Evolutionary conservation across 2,888 invertebrate species (phyloP).

Genomic region (Prosopocoilus inquinatus): DNA sequence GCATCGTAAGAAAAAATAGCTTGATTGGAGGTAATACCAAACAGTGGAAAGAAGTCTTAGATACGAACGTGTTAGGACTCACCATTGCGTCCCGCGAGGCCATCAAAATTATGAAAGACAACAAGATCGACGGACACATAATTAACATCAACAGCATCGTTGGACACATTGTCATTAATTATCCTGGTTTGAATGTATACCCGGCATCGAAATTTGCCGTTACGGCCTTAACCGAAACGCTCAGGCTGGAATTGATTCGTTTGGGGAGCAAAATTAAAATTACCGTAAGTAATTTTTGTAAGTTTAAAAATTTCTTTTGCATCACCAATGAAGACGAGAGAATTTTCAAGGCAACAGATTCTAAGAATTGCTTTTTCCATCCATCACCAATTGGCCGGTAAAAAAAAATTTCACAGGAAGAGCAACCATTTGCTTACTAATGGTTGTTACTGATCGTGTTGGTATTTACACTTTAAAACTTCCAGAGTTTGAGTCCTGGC

Average conservation of each 20-base stretch:
- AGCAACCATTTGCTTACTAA: too few relatives aligned
- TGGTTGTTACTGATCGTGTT: not conserved
- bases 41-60: constrained; percentile 8
- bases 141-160: constrained; percentile 14
- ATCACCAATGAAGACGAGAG: too few relatives aligned
- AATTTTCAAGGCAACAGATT: too few relatives aligned
- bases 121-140: constrained; percentile 12
- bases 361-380: too few relatives aligned
- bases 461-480: not conserved
- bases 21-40: constrained; percentile 7
- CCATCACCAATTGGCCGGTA: too few relatives aligned
- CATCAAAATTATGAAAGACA: constrained; percentile 10
- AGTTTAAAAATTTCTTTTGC: too few relatives aligned
- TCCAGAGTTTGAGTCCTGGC: constrained; percentile 3
- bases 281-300: constrained; percentile 4
- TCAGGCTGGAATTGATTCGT: constrained; percentile 4
- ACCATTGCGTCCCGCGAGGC: constrained; percentile 9
- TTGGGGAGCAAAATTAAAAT: constrained; percentile 3
- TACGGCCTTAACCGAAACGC: not conserved
- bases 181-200: not conserved
- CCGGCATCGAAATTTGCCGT: constrained; percentile 6
- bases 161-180: constrained; percentile 6
- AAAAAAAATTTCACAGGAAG: too few relatives aligned
- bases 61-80: constrained; percentile 10
- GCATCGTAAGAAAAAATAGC: not conserved